Percentiles rank a stretch among this genome's conserved stretches.
Evolutionary conservation across 2,113 vertebrate genomes (phyloP).

Genomic region (Hemibagrus wyckioides): DNA sequence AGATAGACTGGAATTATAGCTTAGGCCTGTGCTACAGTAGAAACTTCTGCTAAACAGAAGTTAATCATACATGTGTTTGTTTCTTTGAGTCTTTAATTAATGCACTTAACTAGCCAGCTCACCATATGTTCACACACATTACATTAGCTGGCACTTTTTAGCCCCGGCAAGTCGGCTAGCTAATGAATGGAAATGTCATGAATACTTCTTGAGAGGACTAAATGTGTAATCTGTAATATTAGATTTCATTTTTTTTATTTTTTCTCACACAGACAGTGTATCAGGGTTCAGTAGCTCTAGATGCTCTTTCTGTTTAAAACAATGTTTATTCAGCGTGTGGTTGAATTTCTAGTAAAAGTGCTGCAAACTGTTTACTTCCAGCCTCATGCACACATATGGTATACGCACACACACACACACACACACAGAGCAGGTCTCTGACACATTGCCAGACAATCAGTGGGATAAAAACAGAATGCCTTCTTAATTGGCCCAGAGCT

Average conservation of each 20-base stretch:
- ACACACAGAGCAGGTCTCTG: constrained; percentile 48
- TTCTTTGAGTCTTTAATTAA: background rate
- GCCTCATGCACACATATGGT: constrained; percentile 38
- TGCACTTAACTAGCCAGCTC: background rate
- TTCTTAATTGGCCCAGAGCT: constrained; percentile 25
- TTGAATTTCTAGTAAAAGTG: background rate
- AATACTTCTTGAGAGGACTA: background rate
- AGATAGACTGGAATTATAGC: background rate
- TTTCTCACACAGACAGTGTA: background rate
- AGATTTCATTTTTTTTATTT: background rate
- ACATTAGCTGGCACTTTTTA: background rate
- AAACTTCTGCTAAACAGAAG: background rate
- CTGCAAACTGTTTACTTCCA: background rate
- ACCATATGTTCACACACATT: background rate
- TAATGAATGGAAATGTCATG: background rate
- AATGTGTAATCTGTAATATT: background rate
- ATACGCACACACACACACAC: constrained; percentile 43
- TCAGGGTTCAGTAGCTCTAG: background rate
- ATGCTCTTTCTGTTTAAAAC: background rate
- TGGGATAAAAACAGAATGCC: constrained; percentile 22
- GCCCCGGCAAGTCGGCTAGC: background rate
- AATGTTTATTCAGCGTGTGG: background rate
- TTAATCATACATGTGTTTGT: background rate
- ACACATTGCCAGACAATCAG: constrained; percentile 64
- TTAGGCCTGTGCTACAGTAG: background rate